Evolutionary conservation across 2,888 invertebrate species (phyloP).

Genomic region (Tetheella fluctuosa): DNA sequence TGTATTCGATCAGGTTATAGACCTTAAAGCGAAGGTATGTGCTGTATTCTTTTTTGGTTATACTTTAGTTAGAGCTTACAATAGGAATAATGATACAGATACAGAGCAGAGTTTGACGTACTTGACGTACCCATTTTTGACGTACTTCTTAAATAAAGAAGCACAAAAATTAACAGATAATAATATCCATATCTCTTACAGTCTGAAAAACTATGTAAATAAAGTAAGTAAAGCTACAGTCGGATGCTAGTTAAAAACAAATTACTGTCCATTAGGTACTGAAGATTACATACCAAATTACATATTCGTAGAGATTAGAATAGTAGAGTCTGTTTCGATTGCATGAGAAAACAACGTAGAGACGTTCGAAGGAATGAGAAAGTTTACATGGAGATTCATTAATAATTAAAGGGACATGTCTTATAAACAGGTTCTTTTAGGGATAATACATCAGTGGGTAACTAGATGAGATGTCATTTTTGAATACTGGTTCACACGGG

Average conservation of each 20-base stretch:
- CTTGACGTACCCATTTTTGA: too few relatives aligned
- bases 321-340: neutral
- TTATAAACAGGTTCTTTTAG: neutral
- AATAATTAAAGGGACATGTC: slow-evolving; percentile 2
- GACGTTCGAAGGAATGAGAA: slow-evolving; percentile 41
- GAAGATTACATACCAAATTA: slow-evolving; percentile 62
- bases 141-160: neutral
- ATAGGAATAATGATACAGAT: neutral
- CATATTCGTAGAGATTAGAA: slow-evolving; percentile 63
- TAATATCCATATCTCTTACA: neutral
- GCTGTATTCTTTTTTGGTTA: too few relatives aligned
- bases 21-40: neutral
- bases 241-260: slow-evolving; percentile 36
- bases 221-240: slow-evolving; percentile 15
- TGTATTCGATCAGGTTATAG: neutral
- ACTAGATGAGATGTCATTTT: slow-evolving; percentile 1
- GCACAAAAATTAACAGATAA: neutral
- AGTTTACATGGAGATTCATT: slow-evolving; percentile 36
- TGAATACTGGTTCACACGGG: neutral
- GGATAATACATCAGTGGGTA: neutral
- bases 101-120: too few relatives aligned
- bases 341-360: neutral
- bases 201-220: neutral
- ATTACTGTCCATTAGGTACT: slow-evolving; percentile 51
- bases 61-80: neutral